Conservation (phyloP, 2,888 invertebrate species). For the Griposia aprilina region DNA sequence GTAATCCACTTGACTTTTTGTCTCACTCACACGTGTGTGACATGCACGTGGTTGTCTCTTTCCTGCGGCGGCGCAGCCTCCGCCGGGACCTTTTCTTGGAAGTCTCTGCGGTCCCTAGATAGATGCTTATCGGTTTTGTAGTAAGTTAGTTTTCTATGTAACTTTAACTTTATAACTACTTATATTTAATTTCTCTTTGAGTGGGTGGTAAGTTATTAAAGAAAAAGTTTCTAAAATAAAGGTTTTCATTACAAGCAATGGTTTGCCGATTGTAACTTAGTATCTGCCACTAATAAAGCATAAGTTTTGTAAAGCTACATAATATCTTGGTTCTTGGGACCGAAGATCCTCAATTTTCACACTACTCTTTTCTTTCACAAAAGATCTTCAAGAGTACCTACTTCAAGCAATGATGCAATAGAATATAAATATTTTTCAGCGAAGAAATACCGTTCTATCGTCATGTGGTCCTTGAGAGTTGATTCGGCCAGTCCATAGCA, state of each 20-base stretch:
- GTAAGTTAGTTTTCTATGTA: conserved; percentile 78
- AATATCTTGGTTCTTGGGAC: background rate
- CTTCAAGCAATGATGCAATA: background rate
- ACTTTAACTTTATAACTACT: conserved; percentile 58
- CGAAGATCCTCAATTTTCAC: background rate
- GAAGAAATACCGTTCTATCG: background rate
- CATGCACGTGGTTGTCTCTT: conserved; percentile 63
- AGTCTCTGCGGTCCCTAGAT: conserved; percentile 74
- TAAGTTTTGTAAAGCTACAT: background rate
- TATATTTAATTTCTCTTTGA: conserved; percentile 30
- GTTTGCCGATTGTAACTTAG: background rate
- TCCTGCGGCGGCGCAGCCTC: conserved; percentile 77
- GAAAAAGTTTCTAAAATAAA: conserved; percentile 3
- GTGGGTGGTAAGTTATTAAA: conserved; percentile 2
- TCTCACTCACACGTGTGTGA: conserved; percentile 68
- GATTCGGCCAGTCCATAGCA: conserved; percentile 8
- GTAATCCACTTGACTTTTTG: conserved; percentile 79
- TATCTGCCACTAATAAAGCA: background rate
- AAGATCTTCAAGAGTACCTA: background rate
- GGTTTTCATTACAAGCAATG: conserved; percentile 9
- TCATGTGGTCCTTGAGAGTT: background rate
- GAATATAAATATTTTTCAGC: background rate
- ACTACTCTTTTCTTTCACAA: background rate
- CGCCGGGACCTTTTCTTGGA: conserved; percentile 81
- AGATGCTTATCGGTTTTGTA: conserved; percentile 76